Percentiles rank a stretch among this genome's conserved stretches.
Evolutionary conservation across 1,140 invertebrate genomes (phyloP).

Genomic region (Notospermus geniculatus): DNA sequence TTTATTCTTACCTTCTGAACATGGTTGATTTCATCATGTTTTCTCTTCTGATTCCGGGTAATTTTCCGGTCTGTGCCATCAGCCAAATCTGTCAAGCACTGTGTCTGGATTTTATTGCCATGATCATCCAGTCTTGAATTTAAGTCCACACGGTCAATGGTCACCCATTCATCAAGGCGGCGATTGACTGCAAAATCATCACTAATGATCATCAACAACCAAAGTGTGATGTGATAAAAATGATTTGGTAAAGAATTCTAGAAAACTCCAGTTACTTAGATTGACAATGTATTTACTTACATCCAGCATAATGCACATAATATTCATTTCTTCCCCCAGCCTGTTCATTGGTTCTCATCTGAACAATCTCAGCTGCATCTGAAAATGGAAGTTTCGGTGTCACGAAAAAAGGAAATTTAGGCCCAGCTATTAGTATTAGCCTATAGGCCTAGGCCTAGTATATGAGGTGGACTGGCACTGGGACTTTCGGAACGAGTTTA

Average conservation of each 20-base stretch:
- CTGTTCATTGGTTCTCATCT: constrained; percentile 67
- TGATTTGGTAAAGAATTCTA: no score
- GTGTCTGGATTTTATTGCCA: constrained; percentile 36
- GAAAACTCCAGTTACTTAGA: neutral
- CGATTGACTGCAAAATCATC: constrained; percentile 70
- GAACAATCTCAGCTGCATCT: constrained; percentile 47
- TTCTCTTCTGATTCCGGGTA: constrained; percentile 94
- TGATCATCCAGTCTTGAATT: constrained; percentile 66
- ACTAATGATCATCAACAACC: no score
- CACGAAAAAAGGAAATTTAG: no score
- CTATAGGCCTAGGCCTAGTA: no score
- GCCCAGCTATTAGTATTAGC: no score
- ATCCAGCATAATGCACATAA: constrained; percentile 95
- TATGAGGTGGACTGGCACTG: no score
- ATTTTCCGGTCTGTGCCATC: constrained; percentile 71
- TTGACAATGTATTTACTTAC: constrained; percentile 49
- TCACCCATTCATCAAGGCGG: constrained; percentile 95
- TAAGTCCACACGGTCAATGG: constrained; percentile 78
- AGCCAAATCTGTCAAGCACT: constrained; percentile 40
- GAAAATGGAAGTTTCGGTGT: constrained; percentile 15
- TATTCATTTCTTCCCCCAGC: constrained; percentile 77
- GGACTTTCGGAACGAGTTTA: no score
- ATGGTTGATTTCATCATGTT: constrained; percentile 99
- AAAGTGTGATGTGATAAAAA: constrained; percentile 7
- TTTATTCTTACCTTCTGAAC: constrained; percentile 65